Evolutionary conservation across 1,140 invertebrate species (phyloP), one percentile per base, ranked within the genome.

Genomic region (Bombus cullumanus): DNA sequence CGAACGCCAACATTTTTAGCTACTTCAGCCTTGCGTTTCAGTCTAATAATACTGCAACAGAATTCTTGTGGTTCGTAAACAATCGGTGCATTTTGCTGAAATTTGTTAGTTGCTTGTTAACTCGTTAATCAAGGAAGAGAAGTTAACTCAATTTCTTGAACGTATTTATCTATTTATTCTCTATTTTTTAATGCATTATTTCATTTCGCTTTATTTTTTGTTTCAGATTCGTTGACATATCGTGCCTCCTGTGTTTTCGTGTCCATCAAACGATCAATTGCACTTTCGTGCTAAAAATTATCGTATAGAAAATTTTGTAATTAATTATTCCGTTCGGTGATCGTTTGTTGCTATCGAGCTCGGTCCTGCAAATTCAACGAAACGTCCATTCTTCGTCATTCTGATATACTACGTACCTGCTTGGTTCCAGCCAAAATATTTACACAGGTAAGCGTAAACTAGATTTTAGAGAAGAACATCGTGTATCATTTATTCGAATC

Each of bases 181-280:
- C 2, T 68, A 34, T 0, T 68, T 68, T 25, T 22, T 34, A 34
- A 68, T 13, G 31, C 18, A 34, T 15, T 34, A 12, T 43, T 15
- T 47, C 18, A 31, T 15, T 34, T 15, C 28, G 3, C 53, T 22
- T 68, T 3, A 5, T 28, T 77, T 39, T 83, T 3, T 83, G 81
- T 83, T 83, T 39, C 81, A 83, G 81, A 69, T 68, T 68, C 59
- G 25, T 68, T 18, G 43, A 31, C n/a, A n/a, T 53, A 41, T 53
- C n/a, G 81, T 68, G 62, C 34, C 47, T 41, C 34, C 47, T 72
- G 78, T 66, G 62, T 83, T 31, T 31, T 34, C 73, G 53, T 4
- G 73, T 83, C 18, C 10, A 28, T 28, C 43, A 12, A 64, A 79
- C 41, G 37, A 59, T 1, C 18, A 83, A 41, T 77, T 6, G n/a